Evolutionary conservation across 2,888 invertebrate genomes (phyloP).

Genomic region (Scaptomyza cyrtandrae): DNA sequence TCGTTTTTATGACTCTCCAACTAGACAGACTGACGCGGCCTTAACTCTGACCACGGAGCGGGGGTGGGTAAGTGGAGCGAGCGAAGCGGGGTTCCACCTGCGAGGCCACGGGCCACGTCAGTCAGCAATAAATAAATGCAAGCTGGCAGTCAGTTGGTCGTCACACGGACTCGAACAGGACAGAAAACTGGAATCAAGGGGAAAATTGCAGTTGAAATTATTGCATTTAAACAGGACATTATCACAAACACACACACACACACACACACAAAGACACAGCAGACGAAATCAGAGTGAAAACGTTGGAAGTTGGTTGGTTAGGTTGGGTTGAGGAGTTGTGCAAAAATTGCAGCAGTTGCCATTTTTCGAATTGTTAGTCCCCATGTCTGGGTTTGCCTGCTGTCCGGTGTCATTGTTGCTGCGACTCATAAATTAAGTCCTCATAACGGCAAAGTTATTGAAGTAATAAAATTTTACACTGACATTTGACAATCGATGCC

Average conservation of each 20-base stretch:
- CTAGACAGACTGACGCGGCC: slow-evolving; percentile 71
- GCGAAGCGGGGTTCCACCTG: slow-evolving; percentile 53
- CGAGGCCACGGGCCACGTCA: slow-evolving; percentile 66
- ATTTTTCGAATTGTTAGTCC: slow-evolving; percentile 63
- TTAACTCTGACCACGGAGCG: not conserved
- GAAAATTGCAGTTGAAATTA: slow-evolving; percentile 78
- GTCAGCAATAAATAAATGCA: slow-evolving; percentile 82
- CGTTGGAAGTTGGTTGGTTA: not conserved
- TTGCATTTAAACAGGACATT: slow-evolving; percentile 82
- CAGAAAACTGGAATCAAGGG: slow-evolving; percentile 21
- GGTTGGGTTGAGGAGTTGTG: slow-evolving; percentile 11
- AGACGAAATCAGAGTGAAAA: slow-evolving; percentile 15
- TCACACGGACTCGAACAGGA: slow-evolving; percentile 55
- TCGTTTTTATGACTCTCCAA: slow-evolving; percentile 82
- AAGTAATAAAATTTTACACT: slow-evolving; percentile 83
- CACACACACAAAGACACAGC: slow-evolving; percentile 1
- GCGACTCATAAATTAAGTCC: slow-evolving; percentile 84
- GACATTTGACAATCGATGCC: slow-evolving; percentile 83
- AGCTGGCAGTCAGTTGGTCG: slow-evolving; percentile 82
- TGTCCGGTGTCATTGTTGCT: slow-evolving; percentile 62
- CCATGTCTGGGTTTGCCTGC: slow-evolving; percentile 42
- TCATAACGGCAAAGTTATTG: slow-evolving; percentile 83
- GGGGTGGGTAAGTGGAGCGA: not conserved
- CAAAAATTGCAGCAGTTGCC: slow-evolving; percentile 74
- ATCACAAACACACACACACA: slow-evolving; percentile 51